Conservation (phyloP, 1,140 invertebrate species). For the Oncopodura yosiiana region DNA sequence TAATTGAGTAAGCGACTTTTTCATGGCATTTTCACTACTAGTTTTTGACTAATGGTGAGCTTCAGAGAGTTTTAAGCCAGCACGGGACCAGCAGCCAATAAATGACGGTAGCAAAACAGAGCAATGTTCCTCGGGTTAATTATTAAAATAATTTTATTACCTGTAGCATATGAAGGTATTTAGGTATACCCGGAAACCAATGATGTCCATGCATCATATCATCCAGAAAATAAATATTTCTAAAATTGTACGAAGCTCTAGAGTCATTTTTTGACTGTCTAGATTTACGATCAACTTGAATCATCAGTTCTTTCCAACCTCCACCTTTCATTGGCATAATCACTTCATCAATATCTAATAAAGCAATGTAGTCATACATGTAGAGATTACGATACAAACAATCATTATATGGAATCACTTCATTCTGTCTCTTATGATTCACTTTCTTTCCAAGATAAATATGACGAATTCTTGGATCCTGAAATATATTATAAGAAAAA, state of each 20-base stretch:
- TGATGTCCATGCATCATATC: constrained; percentile 71
- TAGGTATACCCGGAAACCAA: constrained; percentile 71
- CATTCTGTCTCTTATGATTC: constrained; percentile 85
- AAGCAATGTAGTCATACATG: constrained; percentile 75
- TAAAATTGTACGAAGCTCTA: constrained; percentile 74
- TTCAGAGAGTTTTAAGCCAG: too few relatives aligned
- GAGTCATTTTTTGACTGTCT: constrained; percentile 59
- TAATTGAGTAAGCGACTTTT: too few relatives aligned
- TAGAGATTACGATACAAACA: constrained; percentile 90
- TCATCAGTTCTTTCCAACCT: constrained; percentile 71
- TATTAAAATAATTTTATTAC: too few relatives aligned
- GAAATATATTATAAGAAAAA: too few relatives aligned
- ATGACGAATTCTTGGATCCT: constrained; percentile 74
- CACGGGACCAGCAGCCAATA: too few relatives aligned
- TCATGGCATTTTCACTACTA: too few relatives aligned
- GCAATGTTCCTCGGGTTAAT: too few relatives aligned
- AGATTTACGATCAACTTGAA: constrained; percentile 56
- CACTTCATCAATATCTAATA: constrained; percentile 86
- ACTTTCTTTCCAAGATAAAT: constrained; percentile 77
- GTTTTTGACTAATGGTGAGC: too few relatives aligned
- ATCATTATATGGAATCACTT: constrained; percentile 93
- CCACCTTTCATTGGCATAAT: constrained; percentile 75
- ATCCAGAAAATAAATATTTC: constrained; percentile 91
- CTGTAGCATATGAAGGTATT: constrained; percentile 79
- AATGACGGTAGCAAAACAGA: too few relatives aligned